Percentiles rank a stretch among this genome's conserved stretches.
Evolutionary conservation across 2,797 vertebrate species (phyloP).

Genomic region (Acropternis orthonyx): DNA sequence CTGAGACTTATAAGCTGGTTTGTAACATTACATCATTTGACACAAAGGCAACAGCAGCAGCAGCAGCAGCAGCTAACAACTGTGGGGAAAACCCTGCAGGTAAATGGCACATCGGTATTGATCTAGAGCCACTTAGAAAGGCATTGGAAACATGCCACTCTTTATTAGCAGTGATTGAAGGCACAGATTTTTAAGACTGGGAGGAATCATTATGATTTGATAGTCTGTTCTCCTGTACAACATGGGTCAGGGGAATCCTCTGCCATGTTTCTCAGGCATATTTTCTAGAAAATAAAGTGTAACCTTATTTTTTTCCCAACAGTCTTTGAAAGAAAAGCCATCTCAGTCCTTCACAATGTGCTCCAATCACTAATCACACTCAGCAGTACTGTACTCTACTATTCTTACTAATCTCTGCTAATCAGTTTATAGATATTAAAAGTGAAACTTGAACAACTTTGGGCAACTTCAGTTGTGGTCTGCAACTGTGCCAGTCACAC

Average conservation of each 20-base stretch:
- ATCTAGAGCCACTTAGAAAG: slow-evolving; percentile 9
- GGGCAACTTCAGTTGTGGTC: neutral
- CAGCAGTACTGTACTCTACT: neutral
- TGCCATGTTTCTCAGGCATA: neutral
- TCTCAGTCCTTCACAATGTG: neutral
- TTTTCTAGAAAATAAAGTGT: neutral
- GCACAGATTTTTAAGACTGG: neutral
- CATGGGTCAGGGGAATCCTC: neutral
- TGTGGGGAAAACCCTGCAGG: slow-evolving; percentile 5
- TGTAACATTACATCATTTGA: neutral
- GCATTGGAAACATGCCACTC: slow-evolving; percentile 26
- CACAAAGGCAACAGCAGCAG: neutral
- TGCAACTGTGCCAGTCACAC: neutral
- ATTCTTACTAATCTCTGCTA: neutral
- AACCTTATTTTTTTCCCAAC: neutral
- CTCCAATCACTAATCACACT: neutral
- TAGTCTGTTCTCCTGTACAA: neutral
- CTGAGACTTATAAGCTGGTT: neutral
- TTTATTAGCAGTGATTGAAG: slow-evolving; percentile 15
- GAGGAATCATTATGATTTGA: neutral
- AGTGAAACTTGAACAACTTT: neutral
- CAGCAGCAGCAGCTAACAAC: neutral
- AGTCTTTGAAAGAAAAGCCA: neutral
- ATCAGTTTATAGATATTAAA: neutral
- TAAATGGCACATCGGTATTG: slow-evolving; percentile 54